phyloP scores from a whole-genome alignment of 2,113 vertebrate genomes.

The Rhabdornis inornatus region DNA sequence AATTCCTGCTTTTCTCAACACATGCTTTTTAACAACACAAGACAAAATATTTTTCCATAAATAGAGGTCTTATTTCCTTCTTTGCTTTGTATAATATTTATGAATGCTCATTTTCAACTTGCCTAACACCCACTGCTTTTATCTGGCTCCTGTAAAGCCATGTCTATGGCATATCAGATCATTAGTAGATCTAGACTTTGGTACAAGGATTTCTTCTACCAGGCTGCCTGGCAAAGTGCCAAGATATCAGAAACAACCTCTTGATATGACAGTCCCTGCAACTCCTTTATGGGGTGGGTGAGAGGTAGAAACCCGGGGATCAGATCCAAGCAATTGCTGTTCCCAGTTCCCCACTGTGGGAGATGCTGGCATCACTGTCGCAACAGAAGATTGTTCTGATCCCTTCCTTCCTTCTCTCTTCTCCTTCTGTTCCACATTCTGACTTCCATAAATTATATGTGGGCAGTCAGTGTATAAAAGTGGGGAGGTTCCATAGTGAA shows the following conservation, averaged over 20 bases:
- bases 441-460: not conserved
- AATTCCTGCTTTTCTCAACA: not conserved
- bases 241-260: not conserved
- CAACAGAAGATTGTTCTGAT: not conserved
- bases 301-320: not conserved
- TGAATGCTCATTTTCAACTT: not conserved
- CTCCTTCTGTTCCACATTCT: not conserved
- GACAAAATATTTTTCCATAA: not conserved
- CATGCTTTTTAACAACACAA: not conserved
- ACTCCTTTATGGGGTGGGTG: not conserved
- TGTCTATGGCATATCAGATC: not conserved
- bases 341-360: not conserved
- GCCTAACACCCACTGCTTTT: not conserved
- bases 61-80: not conserved
- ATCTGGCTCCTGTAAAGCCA: not conserved
- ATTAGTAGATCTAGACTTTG: not conserved
- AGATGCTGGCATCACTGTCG: not conserved
- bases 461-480: not conserved
- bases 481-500: not conserved
- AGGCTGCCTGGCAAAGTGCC: not conserved
- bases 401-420: not conserved
- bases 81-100: not conserved
- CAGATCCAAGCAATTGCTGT: not conserved
- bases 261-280: not conserved
- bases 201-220: not conserved